A percentile compares a stretch with the other conserved stretches of the same genome.
Evolutionary conservation across 2,113 vertebrate species (phyloP).

Genomic region (Prochilodus magdalenae): DNA sequence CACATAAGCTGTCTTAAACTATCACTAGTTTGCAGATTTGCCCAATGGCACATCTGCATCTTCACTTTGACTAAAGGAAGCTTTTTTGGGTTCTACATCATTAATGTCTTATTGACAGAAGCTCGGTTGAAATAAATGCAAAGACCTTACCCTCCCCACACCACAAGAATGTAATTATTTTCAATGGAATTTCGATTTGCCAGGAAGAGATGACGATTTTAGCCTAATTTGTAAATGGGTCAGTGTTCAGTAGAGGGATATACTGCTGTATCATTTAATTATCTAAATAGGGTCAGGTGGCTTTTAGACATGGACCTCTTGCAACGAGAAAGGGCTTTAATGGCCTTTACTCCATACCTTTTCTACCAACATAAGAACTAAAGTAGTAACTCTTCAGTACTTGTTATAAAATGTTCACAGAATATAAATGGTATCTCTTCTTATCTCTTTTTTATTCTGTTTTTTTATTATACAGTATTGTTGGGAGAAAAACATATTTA

Average conservation of each 20-base stretch:
- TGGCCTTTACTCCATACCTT: background rate
- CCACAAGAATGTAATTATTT: constrained; percentile 29
- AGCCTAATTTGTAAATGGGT: constrained; percentile 26
- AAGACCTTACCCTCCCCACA: background rate
- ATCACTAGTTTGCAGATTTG: constrained; percentile 1
- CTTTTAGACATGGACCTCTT: background rate
- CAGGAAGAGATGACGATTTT: constrained; percentile 8
- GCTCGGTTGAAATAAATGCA: constrained; percentile 1
- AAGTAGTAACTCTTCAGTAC: background rate
- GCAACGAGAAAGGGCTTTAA: background rate
- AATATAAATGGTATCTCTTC: no score
- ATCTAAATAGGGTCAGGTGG: background rate
- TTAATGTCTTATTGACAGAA: constrained; percentile 29
- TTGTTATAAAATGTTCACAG: no score
- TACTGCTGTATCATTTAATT: constrained; percentile 18
- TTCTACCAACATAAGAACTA: background rate
- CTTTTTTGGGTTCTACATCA: no score
- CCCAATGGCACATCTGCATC: no score
- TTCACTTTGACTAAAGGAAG: background rate
- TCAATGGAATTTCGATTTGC: constrained; percentile 33
- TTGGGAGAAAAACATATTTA: no score
- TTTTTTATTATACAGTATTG: no score
- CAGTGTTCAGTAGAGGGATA: constrained; percentile 24
- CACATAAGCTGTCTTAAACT: background rate
- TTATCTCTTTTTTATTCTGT: no score